Base-by-base conservation (phyloP, 2,797 vertebrate species). In the Diplodus sargus region DNA sequence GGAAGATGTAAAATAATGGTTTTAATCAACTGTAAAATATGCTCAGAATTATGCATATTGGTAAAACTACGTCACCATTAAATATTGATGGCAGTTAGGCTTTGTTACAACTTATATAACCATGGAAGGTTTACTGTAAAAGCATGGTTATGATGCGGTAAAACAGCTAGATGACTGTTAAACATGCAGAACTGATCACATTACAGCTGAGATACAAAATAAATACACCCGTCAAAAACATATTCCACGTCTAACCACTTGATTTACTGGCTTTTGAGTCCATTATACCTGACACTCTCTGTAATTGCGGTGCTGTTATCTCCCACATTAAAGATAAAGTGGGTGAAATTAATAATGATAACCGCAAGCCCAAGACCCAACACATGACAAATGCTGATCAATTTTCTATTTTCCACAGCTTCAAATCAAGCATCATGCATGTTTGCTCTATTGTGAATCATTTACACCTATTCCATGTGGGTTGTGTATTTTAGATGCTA, bases 11-110 rank as follows among this genome's bases (percentile, higher is more conserved):
- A 53, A 48, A 52, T 25, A 64, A 61, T 42, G 20, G 7, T 43
- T 52, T 57, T 30, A 57, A 74, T 74, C 56, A 28, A 48, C 43
- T 51, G 53, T 53, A 16, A 14, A 34, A 70, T 72, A 49, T 25
- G 15, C 28, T 61, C 66, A 53, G 25, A 57, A 20, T 54, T 43
- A 56, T 71, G 62, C 60, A 39, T 42, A 59, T 22, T 7, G 43
- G 20, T 34, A 45, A 70, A 80, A 67, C 16, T 18, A n/a, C n/a
- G 53, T 75, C 7, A 30, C 22, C 18, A 42, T 47, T 16, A 47
- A 64, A 52, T 16, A 64, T 3, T 61, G 57, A 61, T 43, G 67
- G 49, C 34, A 67, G 54, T n/a, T n/a, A 22, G 13, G 43, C 22
- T 54, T 56, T 39, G 25, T 52, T 65, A 18, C 28, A 49, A 66